These are phyloP conservation scores for Stenchaetothrips biformis DNA, from an alignment of 2,888 invertebrate genomes.

Conservation along the genomic window DNA sequence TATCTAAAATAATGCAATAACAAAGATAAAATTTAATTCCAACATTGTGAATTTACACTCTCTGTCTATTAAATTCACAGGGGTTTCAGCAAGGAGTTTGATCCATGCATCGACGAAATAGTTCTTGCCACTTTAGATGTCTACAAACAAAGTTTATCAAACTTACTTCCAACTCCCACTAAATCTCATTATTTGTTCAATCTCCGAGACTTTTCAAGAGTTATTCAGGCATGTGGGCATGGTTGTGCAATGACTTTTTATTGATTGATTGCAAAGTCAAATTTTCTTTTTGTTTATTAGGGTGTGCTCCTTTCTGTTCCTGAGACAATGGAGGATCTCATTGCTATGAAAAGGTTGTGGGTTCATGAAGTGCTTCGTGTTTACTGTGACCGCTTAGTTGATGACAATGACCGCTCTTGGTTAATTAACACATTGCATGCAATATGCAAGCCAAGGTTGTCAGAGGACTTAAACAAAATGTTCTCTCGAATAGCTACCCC, in stretches of 20 bases:
- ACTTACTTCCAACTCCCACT: slow-evolving; percentile 83
- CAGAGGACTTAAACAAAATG: slow-evolving; percentile 64
- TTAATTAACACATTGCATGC: slow-evolving; percentile 64
- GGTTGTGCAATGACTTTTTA: neutral
- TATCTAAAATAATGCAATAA: neutral
- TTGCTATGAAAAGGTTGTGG: slow-evolving; percentile 87
- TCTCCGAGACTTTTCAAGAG: slow-evolving; percentile 87
- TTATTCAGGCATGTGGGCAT: slow-evolving; percentile 62
- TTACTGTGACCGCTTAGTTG: slow-evolving; percentile 86
- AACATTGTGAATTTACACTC: neutral
- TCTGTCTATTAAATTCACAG: slow-evolving; percentile 49
- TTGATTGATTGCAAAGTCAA: neutral
- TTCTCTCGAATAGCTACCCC: slow-evolving; percentile 57
- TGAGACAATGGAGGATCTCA: slow-evolving; percentile 79
- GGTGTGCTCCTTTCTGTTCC: slow-evolving; percentile 88
- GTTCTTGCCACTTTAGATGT: slow-evolving; percentile 81
- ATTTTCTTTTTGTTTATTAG: slow-evolving; percentile 46
- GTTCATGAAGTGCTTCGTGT: slow-evolving; percentile 90
- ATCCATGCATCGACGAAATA: slow-evolving; percentile 84
- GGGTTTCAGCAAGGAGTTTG: slow-evolving; percentile 91
- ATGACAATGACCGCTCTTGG: slow-evolving; percentile 78
- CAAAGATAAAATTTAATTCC: neutral
- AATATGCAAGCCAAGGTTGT: slow-evolving; percentile 56
- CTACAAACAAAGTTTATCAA: slow-evolving; percentile 75
- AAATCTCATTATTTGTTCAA: slow-evolving; percentile 95